These are phyloP conservation scores for Palythoa heliodiscus DNA, from an alignment of 92 coral and sea anemone species.

Conservation along the genomic window DNA sequence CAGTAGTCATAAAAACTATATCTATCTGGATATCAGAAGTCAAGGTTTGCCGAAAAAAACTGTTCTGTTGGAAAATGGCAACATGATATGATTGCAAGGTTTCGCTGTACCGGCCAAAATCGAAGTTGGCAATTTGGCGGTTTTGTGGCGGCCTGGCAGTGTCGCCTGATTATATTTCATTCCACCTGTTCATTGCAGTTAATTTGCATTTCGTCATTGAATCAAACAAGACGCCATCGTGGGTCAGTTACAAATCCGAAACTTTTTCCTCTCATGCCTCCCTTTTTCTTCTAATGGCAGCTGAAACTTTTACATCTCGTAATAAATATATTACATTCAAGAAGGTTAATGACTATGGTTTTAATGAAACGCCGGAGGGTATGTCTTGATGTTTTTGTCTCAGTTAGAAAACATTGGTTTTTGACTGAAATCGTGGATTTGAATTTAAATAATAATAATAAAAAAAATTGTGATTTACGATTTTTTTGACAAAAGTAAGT, in stretches of 20 bases:
- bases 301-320: slow-evolving; percentile 24
- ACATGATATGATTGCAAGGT: not conserved
- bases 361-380: slow-evolving; percentile 16
- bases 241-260: slow-evolving; percentile 22
- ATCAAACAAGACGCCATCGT: not conserved
- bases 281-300: slow-evolving; percentile 18
- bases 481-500: not conserved
- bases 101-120: not conserved
- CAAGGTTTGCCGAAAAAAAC: not conserved
- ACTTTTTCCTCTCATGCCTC: not conserved
- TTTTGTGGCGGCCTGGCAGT: slow-evolving; percentile 28
- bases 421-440: slow-evolving; percentile 11
- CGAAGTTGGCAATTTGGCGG: slow-evolving; percentile 41
- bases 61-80: not conserved
- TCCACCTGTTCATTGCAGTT: slow-evolving; percentile 37
- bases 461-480: not conserved
- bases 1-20: not conserved
- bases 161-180: slow-evolving; percentile 20
- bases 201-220: slow-evolving; percentile 46
- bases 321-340: not conserved
- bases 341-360: not conserved
- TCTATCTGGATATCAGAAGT: not conserved
- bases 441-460: slow-evolving; percentile 19
- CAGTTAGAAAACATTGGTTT: not conserved
- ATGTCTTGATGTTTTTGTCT: not conserved